phyloP scores from a whole-genome alignment of 2,113 vertebrate species.

The Eupsittula cactorum region DNA sequence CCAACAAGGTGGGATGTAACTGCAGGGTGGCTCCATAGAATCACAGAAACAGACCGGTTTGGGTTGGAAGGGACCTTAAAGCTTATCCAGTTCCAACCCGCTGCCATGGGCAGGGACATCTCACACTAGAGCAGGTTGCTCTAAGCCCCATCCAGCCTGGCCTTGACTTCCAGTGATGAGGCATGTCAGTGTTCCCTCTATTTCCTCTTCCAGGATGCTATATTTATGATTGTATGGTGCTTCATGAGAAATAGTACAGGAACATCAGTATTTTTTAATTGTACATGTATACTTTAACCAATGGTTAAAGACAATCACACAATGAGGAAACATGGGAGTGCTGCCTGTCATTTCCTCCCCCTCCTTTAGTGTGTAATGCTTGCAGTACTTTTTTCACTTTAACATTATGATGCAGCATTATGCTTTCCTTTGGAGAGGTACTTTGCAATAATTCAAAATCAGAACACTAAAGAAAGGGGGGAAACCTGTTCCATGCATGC shows the following conservation, averaged over 20 bases:
- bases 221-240: background rate
- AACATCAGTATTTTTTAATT: background rate
- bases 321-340: background rate
- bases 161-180: background rate
- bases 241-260: background rate
- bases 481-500: fast-evolving
- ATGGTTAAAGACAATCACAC: background rate
- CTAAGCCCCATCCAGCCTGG: background rate
- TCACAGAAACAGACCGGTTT: background rate
- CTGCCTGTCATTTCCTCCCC: background rate
- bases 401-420: background rate
- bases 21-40: background rate
- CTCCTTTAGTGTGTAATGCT: background rate
- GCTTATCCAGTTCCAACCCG: background rate
- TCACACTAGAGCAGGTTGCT: background rate
- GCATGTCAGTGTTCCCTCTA: background rate
- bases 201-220: background rate
- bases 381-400: background rate
- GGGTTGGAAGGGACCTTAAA: background rate
- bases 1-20: background rate
- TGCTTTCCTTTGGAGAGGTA: background rate
- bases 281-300: background rate
- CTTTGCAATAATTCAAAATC: background rate
- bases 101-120: background rate
- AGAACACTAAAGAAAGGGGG: background rate